Evolutionary conservation across 2,797 vertebrate species (phyloP).

Genomic region (Diglossa cyanea): DNA sequence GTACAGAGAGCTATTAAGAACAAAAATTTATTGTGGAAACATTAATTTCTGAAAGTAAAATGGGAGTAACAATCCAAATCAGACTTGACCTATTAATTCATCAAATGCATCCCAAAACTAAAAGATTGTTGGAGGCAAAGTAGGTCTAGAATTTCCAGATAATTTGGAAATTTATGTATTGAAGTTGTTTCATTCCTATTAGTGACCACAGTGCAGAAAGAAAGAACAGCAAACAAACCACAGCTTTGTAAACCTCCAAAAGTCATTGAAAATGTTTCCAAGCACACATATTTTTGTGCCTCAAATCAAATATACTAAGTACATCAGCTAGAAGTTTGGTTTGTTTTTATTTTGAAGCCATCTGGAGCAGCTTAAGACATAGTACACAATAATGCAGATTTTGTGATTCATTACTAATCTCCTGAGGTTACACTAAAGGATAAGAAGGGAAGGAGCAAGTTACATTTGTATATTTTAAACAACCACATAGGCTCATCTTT

Average conservation of each 20-base stretch:
- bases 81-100: background rate
- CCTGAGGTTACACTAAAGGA: conserved; percentile 42
- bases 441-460: conserved; percentile 64
- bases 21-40: background rate
- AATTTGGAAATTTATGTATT: background rate
- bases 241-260: background rate
- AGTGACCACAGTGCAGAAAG: background rate
- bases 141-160: background rate
- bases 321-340: background rate
- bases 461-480: conserved; percentile 64
- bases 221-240: background rate
- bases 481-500: conserved; percentile 19
- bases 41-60: conserved; percentile 7
- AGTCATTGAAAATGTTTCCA: conserved; percentile 52
- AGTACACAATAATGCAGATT: conserved; percentile 16
- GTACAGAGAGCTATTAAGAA: conserved; percentile 3
- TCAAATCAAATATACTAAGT: conserved; percentile 46
- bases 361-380: conserved; percentile 46
- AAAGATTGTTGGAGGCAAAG: conserved; percentile 12
- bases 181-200: conserved; percentile 10
- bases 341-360: conserved; percentile 58
- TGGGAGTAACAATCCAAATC: background rate
- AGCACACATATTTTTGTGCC: conserved; percentile 30
- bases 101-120: background rate
- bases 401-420: conserved; percentile 33